Base-by-base conservation (phyloP, 2,888 invertebrate species). In the Apodemia zela region DNA sequence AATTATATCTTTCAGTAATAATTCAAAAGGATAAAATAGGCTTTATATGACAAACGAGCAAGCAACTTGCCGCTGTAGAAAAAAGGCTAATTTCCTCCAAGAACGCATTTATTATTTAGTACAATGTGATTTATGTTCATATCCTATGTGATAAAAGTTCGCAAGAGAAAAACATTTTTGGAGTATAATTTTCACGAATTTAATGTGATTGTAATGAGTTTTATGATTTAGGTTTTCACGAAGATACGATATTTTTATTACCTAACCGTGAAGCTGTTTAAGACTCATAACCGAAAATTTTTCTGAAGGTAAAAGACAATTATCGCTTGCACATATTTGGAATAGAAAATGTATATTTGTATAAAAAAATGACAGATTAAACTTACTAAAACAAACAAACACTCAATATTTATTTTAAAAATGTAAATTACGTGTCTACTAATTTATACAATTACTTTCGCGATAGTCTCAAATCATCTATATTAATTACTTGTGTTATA, bases 1-100 rank as follows among this genome's bases (percentile, higher is more conserved):
- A 51, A 51, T 51, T 51, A 51, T 51, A 51, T 11, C 51, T 21
- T 18, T 21, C 51, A 21, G 51, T n/a, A 59, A 47, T n/a, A 33
- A 17, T n/a, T 35, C 7, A 21, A 57, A 38, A 54, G 60, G 60
- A 59, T 57, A 33, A 47, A 49, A 61, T 29, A 38, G 29, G 13
- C 61, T 64, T 58, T 18, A 21, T 58, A 60, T 65, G 65, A 65
- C 51, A 57, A 65, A 65, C 45, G 65, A 60, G 57, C 17, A 18
- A 62, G 35, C 49, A 59, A 59, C 17, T 18, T 62, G 59, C 47
- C 62, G 65, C 59, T 42, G 42, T 54, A 54, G 54, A 63, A 60
- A 64, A 66, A 63, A 63, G 63, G 58, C 63, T 65, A 68, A 68
- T 68, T 68, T 68, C 63, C 67, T 42, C 65, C 65, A 66, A 66